Base-by-base conservation (phyloP, 1,140 invertebrate species). In the Bombus huntii region DNA sequence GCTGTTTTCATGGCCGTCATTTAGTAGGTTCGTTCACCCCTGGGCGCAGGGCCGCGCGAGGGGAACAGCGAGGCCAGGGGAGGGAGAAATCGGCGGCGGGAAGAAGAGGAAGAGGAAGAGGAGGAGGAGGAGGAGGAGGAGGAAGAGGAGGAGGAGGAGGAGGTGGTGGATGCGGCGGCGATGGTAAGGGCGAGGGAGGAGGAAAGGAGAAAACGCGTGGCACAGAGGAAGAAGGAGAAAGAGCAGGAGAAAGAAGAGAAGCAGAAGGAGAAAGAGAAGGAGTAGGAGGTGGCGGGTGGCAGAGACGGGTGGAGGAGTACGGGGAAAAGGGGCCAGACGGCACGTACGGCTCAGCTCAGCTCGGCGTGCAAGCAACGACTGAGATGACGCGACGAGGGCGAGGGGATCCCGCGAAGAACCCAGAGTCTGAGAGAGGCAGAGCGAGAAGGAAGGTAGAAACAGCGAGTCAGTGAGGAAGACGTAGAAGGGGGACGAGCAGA, bases 1-100 rank as follows among this genome's bases (percentile, higher is more conserved):
- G 94, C 93, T 95, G 95, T 95, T 95, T 95, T 95, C 95, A 95
- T 95, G 95, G 95, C 94, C 95, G 95, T 95, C 94, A 95, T 95
- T 95, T 95, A 94, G 95, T 95, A 93, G 93, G 95, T 95, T 95
- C 95, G 92, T 95, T 95, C 94, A 95, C 94, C 95, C 93, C 94
- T 94, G 87, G 92, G 92, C 84, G 87, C 90, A 91, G 92, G 91
- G 91, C 88, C 90, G 87, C 53, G 83, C 83, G 81, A 90, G 80
- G 73, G 85, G 66, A 88, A 47, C 76, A 59, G 80, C 76, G 82
- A 84, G 59, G 81, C 8, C 76, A 84, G 44, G 66, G 75, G 81
- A 72, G 71, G 70, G 87, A 83, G 81, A 70, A 74, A 77, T 53
- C 71, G 82, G 66, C 77, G 79, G 37, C 81, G 85, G 79, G 83